Percentiles rank a stretch among this genome's conserved stretches.
phyloP scores from a whole-genome alignment of 2,113 vertebrate genomes.

The Elachura formosa region DNA sequence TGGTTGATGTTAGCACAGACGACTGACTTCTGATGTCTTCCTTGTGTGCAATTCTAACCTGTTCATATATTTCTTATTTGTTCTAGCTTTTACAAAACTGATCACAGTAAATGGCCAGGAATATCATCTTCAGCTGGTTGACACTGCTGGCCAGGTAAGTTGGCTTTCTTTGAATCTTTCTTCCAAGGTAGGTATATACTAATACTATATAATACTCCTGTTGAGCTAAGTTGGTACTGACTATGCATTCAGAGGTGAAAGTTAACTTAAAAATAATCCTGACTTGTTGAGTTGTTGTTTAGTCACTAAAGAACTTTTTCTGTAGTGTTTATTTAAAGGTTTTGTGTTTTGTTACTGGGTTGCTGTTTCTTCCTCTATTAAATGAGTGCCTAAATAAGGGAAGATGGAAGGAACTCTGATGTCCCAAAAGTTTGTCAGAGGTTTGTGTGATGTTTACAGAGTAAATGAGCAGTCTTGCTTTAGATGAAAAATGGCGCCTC shows the following conservation, averaged over 20 bases:
- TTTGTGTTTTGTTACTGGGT: neutral
- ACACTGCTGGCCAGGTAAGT: conserved; percentile 95
- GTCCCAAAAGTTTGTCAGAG: neutral
- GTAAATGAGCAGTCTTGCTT: neutral
- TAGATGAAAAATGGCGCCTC: neutral
- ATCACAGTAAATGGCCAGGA: conserved; percentile 98
- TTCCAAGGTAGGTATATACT: neutral
- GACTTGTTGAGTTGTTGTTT: neutral
- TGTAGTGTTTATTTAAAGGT: neutral
- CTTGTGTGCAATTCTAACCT: neutral
- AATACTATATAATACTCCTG: neutral
- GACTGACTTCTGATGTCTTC: neutral
- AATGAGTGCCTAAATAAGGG: neutral
- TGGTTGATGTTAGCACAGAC: neutral
- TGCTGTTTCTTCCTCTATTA: fast-evolving
- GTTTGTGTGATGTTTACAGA: neutral
- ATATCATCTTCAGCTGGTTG: conserved; percentile 97
- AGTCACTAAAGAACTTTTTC: neutral
- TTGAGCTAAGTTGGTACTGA: neutral
- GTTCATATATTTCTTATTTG: neutral
- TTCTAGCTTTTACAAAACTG: conserved; percentile 94
- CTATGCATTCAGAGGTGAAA: neutral
- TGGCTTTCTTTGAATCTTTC: neutral
- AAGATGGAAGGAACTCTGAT: neutral
- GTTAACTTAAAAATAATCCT: neutral